phyloP scores from a whole-genome alignment of 2,888 invertebrate species.

The Erebia aethiops region DNA sequence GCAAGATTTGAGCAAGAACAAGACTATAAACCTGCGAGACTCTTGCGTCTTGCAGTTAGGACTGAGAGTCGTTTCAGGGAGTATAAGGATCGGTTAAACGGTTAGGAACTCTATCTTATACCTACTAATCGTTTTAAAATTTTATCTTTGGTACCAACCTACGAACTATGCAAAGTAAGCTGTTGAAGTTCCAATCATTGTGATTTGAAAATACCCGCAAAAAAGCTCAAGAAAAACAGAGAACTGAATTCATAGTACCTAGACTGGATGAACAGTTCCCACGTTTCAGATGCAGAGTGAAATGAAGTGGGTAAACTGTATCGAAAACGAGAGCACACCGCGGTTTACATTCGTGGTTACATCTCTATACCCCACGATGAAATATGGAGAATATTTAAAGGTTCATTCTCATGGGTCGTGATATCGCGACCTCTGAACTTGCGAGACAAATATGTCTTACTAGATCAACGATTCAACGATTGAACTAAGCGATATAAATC shows the following conservation, averaged over 20 bases:
- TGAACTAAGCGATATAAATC: too few relatives aligned
- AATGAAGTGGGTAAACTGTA: constrained; percentile 34
- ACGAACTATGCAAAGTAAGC: not conserved
- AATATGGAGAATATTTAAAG: not conserved
- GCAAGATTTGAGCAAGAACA: too few relatives aligned
- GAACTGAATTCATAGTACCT: constrained; percentile 3
- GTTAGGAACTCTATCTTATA: too few relatives aligned
- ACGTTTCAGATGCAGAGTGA: constrained; percentile 30
- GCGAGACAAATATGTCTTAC: not conserved
- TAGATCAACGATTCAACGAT: not conserved
- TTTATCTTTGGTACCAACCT: too few relatives aligned
- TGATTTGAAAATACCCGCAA: constrained; percentile 3
- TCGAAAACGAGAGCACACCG: constrained; percentile 41
- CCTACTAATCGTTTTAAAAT: too few relatives aligned
- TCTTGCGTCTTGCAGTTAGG: too few relatives aligned
- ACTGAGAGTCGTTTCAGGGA: too few relatives aligned
- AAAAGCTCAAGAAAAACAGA: constrained; percentile 25
- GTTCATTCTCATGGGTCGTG: not conserved
- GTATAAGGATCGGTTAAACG: too few relatives aligned
- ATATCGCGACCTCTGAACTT: not conserved
- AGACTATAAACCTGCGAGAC: too few relatives aligned
- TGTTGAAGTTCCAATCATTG: not conserved
- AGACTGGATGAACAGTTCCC: constrained; percentile 31
- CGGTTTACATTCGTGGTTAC: constrained; percentile 34
- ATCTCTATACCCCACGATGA: constrained; percentile 32